phyloP scores from a whole-genome alignment of 2,888 invertebrate genomes.

The Acanthosepion pharaonis region DNA sequence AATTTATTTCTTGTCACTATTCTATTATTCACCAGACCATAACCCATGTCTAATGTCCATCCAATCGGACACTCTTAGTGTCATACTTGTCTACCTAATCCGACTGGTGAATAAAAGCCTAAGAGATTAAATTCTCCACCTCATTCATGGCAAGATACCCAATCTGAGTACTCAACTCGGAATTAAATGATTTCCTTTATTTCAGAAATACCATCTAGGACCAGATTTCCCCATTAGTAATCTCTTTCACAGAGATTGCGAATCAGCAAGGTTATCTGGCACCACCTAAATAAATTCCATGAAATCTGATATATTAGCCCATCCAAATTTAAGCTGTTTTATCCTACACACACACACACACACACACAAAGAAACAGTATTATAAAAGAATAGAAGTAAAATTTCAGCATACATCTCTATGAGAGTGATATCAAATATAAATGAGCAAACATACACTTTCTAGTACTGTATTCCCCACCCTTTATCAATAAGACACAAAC shows the following conservation, averaged over 20 bases:
- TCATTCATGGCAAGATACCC: neutral
- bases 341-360: no score
- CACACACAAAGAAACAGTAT: neutral
- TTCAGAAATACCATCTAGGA: neutral
- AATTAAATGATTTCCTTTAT: constrained; percentile 33
- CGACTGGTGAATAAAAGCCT: constrained; percentile 12
- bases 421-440: neutral
- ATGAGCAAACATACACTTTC: no score
- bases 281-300: neutral
- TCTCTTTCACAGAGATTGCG: neutral
- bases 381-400: neutral
- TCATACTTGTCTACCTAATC: neutral
- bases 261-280: neutral
- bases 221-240: neutral
- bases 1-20: constrained; percentile 1
- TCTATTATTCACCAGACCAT: neutral
- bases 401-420: neutral
- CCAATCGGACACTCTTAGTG: constrained; percentile 33
- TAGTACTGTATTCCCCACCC: no score
- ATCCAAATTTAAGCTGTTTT: neutral
- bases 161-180: neutral
- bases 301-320: neutral
- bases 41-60: neutral
- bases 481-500: no score
- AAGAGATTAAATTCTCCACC: neutral